Evolutionary conservation across 2,888 invertebrate genomes (phyloP), one percentile per base, ranked within the genome.

Genomic region (Gortyna flavago): DNA sequence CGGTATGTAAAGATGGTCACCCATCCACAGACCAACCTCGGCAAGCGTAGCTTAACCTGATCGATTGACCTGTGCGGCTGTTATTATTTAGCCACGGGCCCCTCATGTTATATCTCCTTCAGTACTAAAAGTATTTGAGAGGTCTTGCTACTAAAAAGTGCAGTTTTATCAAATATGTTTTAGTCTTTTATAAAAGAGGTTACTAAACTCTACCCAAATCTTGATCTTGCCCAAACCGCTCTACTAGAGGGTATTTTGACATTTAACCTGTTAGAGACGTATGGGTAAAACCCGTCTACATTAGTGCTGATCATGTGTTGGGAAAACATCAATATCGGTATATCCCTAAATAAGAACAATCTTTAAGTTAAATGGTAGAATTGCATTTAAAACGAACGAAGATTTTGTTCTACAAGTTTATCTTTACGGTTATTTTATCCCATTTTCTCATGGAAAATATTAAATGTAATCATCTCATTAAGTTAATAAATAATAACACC

Each of bases 401-500:
- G 16, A 13, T n/a, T 64, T 67, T 9, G 13, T 48, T 61, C 9
- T 32, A 51, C 21, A 54, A 67, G 48, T 62, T 51, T 21, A 51
- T 38, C 6, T 35, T 38, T n/a, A 57, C 13, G 2, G 13, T 65
- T 21, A 72, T 68, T 80, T 68, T 65, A 71, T 32, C n/a, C 18
- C 29, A 57, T 29, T 54, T 32, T 72, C 1, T 3, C 3, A 18
- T 48, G 9, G 21, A 38, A 16, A 48, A 57, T 38, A 68, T 61
- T 29, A 65, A 66, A 65, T 41, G 21, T 16, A 57, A 2, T 25
- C 3, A 75, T 68, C 44, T 48, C n/a, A 75, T 57, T 72, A 85
- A 32, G 9, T 25, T 68, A 61, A 73, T 35, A 72, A 69, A 57
- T 85, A 35, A 85, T 38, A 68, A 69, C 86, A 78, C 21, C 54